These are phyloP conservation scores for Drosophila melanogaster DNA, from an alignment of 1,140 invertebrate species.

Conservation along the genomic window DNA sequence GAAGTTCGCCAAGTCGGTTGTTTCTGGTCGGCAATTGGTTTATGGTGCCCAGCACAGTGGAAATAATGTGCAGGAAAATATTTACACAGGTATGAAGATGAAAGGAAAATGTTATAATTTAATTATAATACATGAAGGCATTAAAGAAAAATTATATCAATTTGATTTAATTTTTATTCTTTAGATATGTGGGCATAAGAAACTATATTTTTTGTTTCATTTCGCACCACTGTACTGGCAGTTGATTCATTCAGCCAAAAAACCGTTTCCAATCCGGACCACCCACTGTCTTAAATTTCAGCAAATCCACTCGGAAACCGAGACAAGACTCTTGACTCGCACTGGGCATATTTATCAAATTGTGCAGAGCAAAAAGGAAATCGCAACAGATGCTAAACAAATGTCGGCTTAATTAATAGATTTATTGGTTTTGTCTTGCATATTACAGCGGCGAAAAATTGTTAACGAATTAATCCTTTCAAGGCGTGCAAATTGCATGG, in stretches of 20 bases:
- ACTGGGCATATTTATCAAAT: conserved; percentile 52
- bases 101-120: background rate
- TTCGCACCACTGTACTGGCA: conserved; percentile 16
- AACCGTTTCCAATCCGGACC: conserved; percentile 66
- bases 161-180: no score
- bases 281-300: conserved; percentile 79
- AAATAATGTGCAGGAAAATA: background rate
- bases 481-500: conserved; percentile 65
- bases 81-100: background rate
- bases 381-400: conserved; percentile 58
- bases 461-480: conserved; percentile 82
- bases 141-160: background rate
- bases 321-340: conserved; percentile 48
- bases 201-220: no score
- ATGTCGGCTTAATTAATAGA: conserved; percentile 81
- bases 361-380: conserved; percentile 31
- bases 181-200: no score
- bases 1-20: conserved; percentile 49
- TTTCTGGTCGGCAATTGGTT: conserved; percentile 39
- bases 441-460: conserved; percentile 74
- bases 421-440: conserved; percentile 73
- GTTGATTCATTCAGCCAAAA: conserved; percentile 55
- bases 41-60: conserved; percentile 39
- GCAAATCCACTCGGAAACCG: conserved; percentile 63
- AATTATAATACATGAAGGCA: background rate